These are phyloP conservation scores for Drosophila fungiperda DNA, from an alignment of 2,888 invertebrate genomes.

Conservation along the genomic window DNA sequence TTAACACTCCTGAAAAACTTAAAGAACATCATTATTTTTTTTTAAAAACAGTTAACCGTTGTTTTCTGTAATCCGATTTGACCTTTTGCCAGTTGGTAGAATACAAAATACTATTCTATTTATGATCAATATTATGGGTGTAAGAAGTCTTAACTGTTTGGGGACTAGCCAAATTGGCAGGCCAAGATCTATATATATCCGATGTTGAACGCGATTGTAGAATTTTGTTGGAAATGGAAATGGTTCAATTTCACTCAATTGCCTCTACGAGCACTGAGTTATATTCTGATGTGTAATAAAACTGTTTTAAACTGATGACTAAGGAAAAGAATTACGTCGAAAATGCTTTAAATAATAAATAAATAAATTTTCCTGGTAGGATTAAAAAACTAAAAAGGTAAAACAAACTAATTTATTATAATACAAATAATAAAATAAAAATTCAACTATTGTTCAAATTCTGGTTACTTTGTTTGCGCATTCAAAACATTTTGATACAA, in stretches of 20 bases:
- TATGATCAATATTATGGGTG: too few species aligned
- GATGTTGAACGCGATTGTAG: neutral
- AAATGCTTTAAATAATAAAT: neutral
- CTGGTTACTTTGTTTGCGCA: constrained; percentile 98
- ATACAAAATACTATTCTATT: neutral
- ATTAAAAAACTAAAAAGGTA: constrained; percentile 9
- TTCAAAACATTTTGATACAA: constrained; percentile 98
- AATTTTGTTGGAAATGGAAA: neutral
- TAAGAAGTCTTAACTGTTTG: neutral
- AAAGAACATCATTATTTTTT: neutral
- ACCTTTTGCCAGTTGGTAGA: neutral
- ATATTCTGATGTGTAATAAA: neutral
- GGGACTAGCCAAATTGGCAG: neutral
- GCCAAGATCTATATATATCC: neutral
- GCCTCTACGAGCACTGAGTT: neutral
- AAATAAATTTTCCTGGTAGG: neutral
- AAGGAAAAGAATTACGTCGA: neutral
- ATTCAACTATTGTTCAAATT: neutral
- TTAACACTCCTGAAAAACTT: neutral
- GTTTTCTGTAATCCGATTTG: neutral
- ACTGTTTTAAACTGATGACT: neutral
- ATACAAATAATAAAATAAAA: neutral
- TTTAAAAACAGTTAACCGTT: neutral
- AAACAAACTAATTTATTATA: constrained; percentile 12
- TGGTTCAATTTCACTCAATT: neutral